These are phyloP conservation scores for Rhogogaster chlorosoma DNA, from an alignment of 2,888 invertebrate species.

Conservation along the genomic window DNA sequence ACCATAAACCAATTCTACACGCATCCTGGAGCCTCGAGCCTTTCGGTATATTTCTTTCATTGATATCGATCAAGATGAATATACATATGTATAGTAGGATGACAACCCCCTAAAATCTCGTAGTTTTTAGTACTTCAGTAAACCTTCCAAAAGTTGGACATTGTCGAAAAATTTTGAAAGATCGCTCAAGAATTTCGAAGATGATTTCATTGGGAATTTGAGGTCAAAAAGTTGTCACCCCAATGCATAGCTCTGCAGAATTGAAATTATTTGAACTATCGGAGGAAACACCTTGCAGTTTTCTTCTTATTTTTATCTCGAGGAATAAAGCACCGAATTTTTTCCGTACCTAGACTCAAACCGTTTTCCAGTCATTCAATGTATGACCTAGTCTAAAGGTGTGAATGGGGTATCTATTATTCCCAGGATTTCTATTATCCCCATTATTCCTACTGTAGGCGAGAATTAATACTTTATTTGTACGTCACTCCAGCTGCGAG, in stretches of 20 bases:
- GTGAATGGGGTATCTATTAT: constrained; percentile 15
- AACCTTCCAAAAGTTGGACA: too few relatives aligned
- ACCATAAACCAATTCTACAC: background rate
- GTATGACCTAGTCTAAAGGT: background rate
- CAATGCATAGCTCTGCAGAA: background rate
- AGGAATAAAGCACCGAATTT: background rate
- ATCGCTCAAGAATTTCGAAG: too few relatives aligned
- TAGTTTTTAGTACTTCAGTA: too few relatives aligned
- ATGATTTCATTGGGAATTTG: too few relatives aligned
- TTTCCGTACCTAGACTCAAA: background rate
- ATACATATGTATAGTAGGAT: too few relatives aligned
- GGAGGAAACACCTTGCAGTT: background rate
- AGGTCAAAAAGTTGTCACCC: too few relatives aligned
- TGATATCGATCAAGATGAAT: background rate
- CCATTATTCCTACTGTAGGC: constrained; percentile 63
- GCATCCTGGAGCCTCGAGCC: background rate
- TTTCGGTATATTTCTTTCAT: background rate
- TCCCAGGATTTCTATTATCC: constrained; percentile 37
- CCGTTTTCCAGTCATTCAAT: background rate
- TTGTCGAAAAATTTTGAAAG: too few relatives aligned
- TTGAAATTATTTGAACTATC: background rate
- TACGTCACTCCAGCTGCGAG: constrained; percentile 76
- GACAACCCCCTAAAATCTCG: too few relatives aligned
- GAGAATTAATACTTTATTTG: constrained; percentile 75
- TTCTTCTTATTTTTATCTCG: background rate